phyloP scores from a whole-genome alignment of 2,888 invertebrate species.

The Urechis unicinctus region DNA sequence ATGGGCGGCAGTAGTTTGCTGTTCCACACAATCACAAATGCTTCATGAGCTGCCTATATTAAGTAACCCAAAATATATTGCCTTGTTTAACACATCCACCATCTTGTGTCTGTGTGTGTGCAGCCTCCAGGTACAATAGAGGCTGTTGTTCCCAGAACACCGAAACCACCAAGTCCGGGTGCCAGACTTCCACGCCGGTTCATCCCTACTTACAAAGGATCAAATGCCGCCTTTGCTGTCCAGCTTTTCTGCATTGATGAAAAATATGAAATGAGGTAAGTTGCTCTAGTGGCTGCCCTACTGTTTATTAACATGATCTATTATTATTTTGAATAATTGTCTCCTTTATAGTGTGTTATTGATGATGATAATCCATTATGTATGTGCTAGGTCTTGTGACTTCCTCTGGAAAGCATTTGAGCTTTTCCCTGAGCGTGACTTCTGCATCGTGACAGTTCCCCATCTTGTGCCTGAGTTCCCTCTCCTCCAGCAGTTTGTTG shows the following conservation, averaged over 20 bases:
- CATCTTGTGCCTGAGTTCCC: conserved; percentile 51
- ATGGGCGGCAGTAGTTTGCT: too few relatives aligned
- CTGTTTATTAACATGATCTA: too few relatives aligned
- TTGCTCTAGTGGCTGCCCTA: too few relatives aligned
- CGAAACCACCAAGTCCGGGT: conserved; percentile 10
- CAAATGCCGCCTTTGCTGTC: conserved; percentile 43
- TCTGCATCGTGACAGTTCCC: conserved; percentile 47
- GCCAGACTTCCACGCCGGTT: conserved; percentile 25
- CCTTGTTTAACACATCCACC: too few relatives aligned
- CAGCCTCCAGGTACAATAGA: too few relatives aligned
- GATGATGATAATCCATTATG: neutral
- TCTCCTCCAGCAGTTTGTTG: conserved; percentile 48
- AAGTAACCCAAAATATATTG: too few relatives aligned
- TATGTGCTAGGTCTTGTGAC: conserved; percentile 40
- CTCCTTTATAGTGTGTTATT: neutral
- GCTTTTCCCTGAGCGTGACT: conserved; percentile 42
- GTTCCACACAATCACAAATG: too few relatives aligned
- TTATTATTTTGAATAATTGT: too few relatives aligned
- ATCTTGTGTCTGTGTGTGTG: too few relatives aligned
- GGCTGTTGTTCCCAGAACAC: neutral
- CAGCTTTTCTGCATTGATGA: conserved; percentile 51
- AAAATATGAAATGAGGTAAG: conserved; percentile 48
- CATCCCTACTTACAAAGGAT: conserved; percentile 42
- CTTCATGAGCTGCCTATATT: too few relatives aligned
- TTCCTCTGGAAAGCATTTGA: conserved; percentile 47